Evolutionary conservation across 2,113 vertebrate species (phyloP).

Genomic region (Crocuta crocuta): DNA sequence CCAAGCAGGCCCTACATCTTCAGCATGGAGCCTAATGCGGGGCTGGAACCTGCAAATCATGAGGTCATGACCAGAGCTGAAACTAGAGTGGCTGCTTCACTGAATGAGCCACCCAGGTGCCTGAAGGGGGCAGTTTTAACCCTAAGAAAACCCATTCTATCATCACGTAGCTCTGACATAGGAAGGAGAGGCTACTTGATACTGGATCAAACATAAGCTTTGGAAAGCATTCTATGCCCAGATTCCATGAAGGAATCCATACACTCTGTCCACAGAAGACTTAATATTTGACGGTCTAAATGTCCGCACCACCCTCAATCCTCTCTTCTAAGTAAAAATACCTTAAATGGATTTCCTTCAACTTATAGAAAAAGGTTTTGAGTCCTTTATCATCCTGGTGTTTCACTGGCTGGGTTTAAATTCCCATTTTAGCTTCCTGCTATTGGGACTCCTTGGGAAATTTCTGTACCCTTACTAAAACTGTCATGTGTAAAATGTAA

Average conservation of each 20-base stretch:
- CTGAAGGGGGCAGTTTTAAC: not conserved
- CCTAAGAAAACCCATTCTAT: not conserved
- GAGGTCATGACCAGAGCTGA: too few species aligned
- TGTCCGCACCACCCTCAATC: not conserved
- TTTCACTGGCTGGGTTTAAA: slow-evolving; percentile 14
- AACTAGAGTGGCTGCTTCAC: too few species aligned
- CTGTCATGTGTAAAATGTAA: not conserved
- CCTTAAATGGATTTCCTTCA: slow-evolving; percentile 18
- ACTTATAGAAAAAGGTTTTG: not conserved
- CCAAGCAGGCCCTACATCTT: too few species aligned
- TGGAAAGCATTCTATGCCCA: not conserved
- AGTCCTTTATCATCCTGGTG: not conserved
- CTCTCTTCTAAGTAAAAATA: not conserved
- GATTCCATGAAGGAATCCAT: not conserved
- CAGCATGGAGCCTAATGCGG: too few species aligned
- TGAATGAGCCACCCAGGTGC: too few species aligned
- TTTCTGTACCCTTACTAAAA: not conserved
- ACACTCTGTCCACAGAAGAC: not conserved
- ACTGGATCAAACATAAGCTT: not conserved
- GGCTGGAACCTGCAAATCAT: too few species aligned
- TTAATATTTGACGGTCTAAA: not conserved
- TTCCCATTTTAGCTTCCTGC: not conserved
- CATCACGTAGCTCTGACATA: not conserved
- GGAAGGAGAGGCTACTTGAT: not conserved
- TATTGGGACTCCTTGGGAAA: not conserved